Base-by-base conservation (phyloP, 2,888 invertebrate genomes). In the Neelides folsomi region DNA sequence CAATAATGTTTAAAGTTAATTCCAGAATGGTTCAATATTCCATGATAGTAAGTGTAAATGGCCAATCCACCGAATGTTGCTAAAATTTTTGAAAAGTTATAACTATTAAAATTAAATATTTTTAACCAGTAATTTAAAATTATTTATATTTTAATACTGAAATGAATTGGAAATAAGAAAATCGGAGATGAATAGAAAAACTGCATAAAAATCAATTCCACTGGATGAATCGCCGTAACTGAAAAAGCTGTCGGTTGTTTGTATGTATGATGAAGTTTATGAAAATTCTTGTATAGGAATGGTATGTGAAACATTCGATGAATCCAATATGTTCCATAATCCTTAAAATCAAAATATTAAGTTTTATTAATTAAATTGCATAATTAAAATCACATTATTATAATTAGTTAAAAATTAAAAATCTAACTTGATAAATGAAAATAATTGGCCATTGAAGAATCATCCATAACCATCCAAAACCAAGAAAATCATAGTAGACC, bases 161-260 rank as follows among this genome's bases (percentile, higher is more conserved):
- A 18, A 37, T 83, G 81, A 0, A 79, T 69, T 0, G 82, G 82
- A 9, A 81, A 65, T 1, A 73, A 64, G 65, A 83, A 79, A 42
- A 81, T 71, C 0, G 82, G 81, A 36, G 76, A 56, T n/a, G 77
- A 73, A 62, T 77, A 71, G 1, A 76, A 75, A 1, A 77, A 65
- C 66, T 83, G 82, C 12, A 82, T 73, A 65, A 78, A 76, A 63
- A 79, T 63, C 49, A 82, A 76, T 39, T 83, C 83, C 0, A 81
- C 67, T 0, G 83, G 83, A 65, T 83, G 83, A 64, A 83, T 81
- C 43, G 83, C 83, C 1, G 81, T 80, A 1, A 81, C 81, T 1
- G 82, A 81, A 71, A 82, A 83, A 1, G 81, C 81, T 0, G 83
- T 83, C 0, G 83, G 83, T 66, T 81, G 81, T 67, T 82, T 82